Base-by-base conservation (phyloP, 1,140 invertebrate genomes). In the Cyclina sinensis region DNA sequence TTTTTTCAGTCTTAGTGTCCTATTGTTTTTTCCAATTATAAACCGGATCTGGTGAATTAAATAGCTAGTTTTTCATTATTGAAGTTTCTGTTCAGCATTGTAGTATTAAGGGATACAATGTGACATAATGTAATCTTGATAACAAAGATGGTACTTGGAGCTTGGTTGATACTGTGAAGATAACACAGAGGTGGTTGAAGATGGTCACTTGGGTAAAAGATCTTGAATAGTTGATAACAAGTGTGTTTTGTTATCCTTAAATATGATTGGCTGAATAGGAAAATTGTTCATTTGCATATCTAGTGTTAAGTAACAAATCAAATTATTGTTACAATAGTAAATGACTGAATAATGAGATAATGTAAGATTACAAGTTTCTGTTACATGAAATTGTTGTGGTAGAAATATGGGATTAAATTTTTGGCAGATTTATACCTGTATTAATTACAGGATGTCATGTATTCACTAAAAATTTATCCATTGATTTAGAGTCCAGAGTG, bases 101-200 rank as follows among this genome's bases (percentile, higher is more conserved):
- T 27, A 27, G n/a, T 37, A 70, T 32, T 37, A 14, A 37, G 9
- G 24, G 21, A 70, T 70, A 27, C 4, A 62, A 70, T 39, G 24
- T 70, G 65, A 70, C 65, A 70, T 70, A 70, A 70, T 70, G 65
- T 39, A 37, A 70, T 70, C 65, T 70, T 70, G 65, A 70, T 70
- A 37, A 70, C 21, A 70, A 70, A 39, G 37, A 14, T 37, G 24
- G 24, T 24, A 27, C 27, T 62, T n/a, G 27, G 14, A 21, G 51
- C 7, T 62, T 24, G 9, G 27, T 18, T 7, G 32, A 39, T 70
- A 35, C 1, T 12, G 59, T 70, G 30, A 70, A 70, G 65, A 70
- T 70, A 70, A 70, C 35, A 70, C 32, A 32, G 65, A 70, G 35
- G 37, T 39, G 37, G 21, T 1, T 14, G 65, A 32, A 70, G 35